Evolutionary conservation across 2,888 invertebrate genomes (phyloP), one percentile per base, ranked within the genome.

Genomic region (Mesoligia furuncula): DNA sequence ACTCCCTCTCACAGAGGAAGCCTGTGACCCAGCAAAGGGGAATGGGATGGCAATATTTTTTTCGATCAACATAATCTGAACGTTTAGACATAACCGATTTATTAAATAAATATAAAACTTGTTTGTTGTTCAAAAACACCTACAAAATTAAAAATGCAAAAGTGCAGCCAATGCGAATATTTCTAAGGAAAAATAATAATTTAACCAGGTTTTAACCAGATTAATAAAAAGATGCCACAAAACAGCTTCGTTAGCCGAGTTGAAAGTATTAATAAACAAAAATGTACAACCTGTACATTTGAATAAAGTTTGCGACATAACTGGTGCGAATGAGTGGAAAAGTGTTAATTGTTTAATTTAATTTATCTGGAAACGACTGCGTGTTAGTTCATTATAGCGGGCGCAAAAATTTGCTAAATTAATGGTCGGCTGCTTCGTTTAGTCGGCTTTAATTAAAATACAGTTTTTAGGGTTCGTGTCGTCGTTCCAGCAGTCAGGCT

Each of bases 291-390:
- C 59, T 36, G 76, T 42, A 27, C 17, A 82, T 61, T 77, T 87
- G 65, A 77, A 74, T 77, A 81, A 88, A 87, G 80, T 81, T 78
- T 11, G 75, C 42, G 77, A 75, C 78, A 69, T 73, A 88, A 72
- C 80, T 54, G 73, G 78, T 62, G 65, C 51, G 68, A 84, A 82
- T 82, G 68, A 81, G 79, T 78, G 77, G 69, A 54, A 68, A 73
- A 65, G 70, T 73, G 71, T 73, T 80, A 86, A 84, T 77, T 84
- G 77, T 68, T 66, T 61, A 70, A 78, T 65, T 77, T 15, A 17
- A 74, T 76, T 72, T 61, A 69, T 51, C 69, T 74, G 59, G n/a
- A 57, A 68, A 80, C 45, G 51, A 31, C 74, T 48, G 67, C 62
- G 17, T 61, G 65, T 75, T 79, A 75, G 75, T 86, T 68, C 24